These are phyloP conservation scores for Tragelaphus buxtoni DNA, from an alignment of 2,113 vertebrate genomes.

Conservation along the genomic window DNA sequence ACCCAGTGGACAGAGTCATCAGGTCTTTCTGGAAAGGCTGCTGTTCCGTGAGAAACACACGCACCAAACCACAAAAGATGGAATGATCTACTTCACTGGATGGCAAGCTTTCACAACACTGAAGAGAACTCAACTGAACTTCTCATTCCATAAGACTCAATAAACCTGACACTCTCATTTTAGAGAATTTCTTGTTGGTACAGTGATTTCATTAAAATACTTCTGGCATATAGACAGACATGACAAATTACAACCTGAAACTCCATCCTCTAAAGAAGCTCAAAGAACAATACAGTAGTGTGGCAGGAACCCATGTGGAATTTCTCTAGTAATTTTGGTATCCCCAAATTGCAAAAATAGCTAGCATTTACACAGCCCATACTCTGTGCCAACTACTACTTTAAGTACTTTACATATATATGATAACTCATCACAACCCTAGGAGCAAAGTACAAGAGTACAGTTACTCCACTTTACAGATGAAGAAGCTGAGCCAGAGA, in stretches of 20 bases:
- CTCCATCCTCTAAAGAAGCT: slow-evolving; percentile 53
- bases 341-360: not conserved
- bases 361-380: not conserved
- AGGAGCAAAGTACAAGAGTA: not conserved
- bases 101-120: not conserved
- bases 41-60: not conserved
- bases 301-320: not conserved
- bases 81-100: not conserved
- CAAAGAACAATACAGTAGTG: slow-evolving; percentile 43
- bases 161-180: slow-evolving; percentile 31
- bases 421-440: not conserved
- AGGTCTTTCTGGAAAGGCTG: not conserved
- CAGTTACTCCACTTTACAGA: not conserved
- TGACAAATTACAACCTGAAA: slow-evolving; percentile 69
- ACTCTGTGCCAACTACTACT: not conserved
- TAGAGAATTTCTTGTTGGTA: slow-evolving; percentile 56
- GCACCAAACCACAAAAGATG: not conserved
- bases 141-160: slow-evolving; percentile 7
- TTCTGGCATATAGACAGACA: slow-evolving; percentile 46
- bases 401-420: not conserved
- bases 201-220: slow-evolving; percentile 49
- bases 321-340: not conserved
- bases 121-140: slow-evolving; percentile 56
- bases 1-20: not conserved
- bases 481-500: not conserved